These are phyloP conservation scores for Urocynchramus pylzowi DNA, from an alignment of 2,113 vertebrate species.

Conservation along the genomic window DNA sequence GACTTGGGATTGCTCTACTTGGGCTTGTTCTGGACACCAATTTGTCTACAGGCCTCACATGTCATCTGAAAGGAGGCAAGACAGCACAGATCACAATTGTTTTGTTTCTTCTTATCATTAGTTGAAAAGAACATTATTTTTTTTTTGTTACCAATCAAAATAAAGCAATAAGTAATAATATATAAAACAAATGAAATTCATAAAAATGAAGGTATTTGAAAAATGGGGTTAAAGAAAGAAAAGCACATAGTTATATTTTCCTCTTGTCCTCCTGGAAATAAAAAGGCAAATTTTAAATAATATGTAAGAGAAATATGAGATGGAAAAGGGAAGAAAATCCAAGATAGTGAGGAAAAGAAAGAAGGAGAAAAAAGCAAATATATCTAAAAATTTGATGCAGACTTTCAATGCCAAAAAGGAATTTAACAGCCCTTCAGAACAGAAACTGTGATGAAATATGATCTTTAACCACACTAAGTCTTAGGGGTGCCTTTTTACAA, in stretches of 20 bases:
- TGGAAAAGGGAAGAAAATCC: background rate
- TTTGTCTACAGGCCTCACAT: background rate
- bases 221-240: accelerated
- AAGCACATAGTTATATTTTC: accelerated
- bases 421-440: background rate
- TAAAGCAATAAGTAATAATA: background rate
- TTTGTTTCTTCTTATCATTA: background rate
- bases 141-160: background rate
- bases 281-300: background rate
- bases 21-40: background rate
- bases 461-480: constrained; percentile 37
- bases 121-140: background rate
- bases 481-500: background rate
- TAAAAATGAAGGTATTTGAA: background rate
- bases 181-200: background rate
- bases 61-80: background rate
- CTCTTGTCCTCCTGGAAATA: background rate
- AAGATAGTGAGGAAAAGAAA: background rate
- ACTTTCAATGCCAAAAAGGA: background rate
- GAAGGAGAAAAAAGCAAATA: background rate
- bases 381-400: background rate
- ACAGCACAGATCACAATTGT: background rate
- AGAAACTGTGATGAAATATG: background rate
- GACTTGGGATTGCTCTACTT: background rate
- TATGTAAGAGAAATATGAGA: background rate